These are phyloP conservation scores for Poliocrania exsul DNA, from an alignment of 2,797 vertebrate genomes.

Conservation along the genomic window DNA sequence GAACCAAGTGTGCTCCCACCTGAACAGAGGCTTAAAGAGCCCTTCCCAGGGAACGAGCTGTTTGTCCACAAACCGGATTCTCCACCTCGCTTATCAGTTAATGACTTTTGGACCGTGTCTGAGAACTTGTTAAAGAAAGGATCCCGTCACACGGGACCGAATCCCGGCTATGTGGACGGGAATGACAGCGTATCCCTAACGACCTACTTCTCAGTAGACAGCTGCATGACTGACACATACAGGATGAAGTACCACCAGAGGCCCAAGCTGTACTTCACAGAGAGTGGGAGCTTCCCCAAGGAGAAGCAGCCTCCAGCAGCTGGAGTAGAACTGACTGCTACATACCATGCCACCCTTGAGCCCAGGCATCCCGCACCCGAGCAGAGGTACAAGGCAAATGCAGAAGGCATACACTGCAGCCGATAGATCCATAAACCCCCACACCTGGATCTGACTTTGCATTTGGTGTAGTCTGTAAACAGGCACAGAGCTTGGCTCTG, in stretches of 20 bases:
- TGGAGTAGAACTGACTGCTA: constrained; percentile 75
- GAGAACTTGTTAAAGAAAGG: constrained; percentile 28
- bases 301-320: constrained; percentile 77
- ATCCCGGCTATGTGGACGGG: constrained; percentile 42
- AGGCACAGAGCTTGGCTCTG: not conserved
- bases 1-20: not conserved
- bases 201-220: constrained; percentile 95
- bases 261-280: constrained; percentile 78
- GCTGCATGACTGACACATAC: constrained; percentile 97
- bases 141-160: constrained; percentile 22
- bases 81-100: constrained; percentile 57
- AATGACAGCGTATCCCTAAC: constrained; percentile 82
- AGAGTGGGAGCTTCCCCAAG: constrained; percentile 72
- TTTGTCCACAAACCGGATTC: not conserved
- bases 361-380: constrained; percentile 52
- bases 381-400: constrained; percentile 72
- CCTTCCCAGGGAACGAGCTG: constrained; percentile 50
- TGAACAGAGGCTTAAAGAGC: constrained; percentile 41
- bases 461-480: not conserved
- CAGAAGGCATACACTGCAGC: constrained; percentile 76
- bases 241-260: constrained; percentile 93
- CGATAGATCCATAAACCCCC: not conserved
- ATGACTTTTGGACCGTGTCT: constrained; percentile 48
- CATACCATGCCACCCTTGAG: constrained; percentile 64
- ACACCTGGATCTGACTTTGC: not conserved